Evolutionary conservation across 1,140 invertebrate genomes (phyloP), one percentile per base, ranked within the genome.

Genomic region (Zophobas morio): DNA sequence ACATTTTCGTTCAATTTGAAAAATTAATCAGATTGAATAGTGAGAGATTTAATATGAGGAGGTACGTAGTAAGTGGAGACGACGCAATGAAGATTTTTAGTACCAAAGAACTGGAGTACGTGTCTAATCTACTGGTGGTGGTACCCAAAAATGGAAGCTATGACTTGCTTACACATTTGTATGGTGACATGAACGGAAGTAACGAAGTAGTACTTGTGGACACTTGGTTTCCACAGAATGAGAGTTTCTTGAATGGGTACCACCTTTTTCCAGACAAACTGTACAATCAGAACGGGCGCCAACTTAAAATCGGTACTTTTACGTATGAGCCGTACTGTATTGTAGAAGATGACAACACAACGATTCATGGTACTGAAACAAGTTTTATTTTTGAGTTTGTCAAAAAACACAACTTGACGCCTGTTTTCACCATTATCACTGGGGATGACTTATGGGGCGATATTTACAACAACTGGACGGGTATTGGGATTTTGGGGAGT

Each of bases 231-330:
- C 56, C 54, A 0, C 8, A 70, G 2, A 80, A 78, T 70, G 33
- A 46, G 6, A 80, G 73, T 42, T 80, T 76, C 51, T 3, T 72
- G 33, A 70, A 56, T 36, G 70, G 57, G 1, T 76, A 56, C 42
- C 36, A 76, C 53, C 54, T 80, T 39, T 80, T 75, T 37, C 79
- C 79, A 0, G 56, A 80, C 42, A 80, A 80, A 74, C 63, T 80
- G 46, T 6, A 4, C 4, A 76, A 80, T 56, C 74, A 76, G 49
- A 42, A 54, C 33, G 76, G 73, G 6, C 39, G 76, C 75, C 33
- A 6, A 46, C 57, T 78, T 2, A 63, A 33, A 76, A 46, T 74
- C 39, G 79, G 66, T 8, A 80, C 76, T 3, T 73, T 80, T 39
- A 72, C 47, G 42, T 80, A 80, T 36, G 56, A 72, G n/a, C 79